phyloP scores from a whole-genome alignment of 2,888 invertebrate species.

The Metallyticus violacea region DNA sequence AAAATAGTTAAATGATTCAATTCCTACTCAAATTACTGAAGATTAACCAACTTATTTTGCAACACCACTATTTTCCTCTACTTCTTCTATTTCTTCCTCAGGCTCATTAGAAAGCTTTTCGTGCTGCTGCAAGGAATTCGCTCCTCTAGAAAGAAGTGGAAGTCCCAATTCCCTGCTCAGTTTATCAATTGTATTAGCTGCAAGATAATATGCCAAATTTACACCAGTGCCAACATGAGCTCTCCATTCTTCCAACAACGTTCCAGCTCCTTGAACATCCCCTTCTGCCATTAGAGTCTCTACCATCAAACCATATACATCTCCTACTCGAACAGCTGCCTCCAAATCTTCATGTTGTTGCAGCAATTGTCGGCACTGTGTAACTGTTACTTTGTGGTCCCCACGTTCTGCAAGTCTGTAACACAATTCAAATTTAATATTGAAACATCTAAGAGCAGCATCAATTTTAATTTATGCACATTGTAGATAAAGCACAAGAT shows the following conservation, averaged over 20 bases:
- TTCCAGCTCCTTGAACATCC: constrained; percentile 18
- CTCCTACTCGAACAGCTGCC: constrained; percentile 53
- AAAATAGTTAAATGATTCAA: too few relatives aligned
- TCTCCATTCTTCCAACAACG: constrained; percentile 17
- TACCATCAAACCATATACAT: constrained; percentile 57
- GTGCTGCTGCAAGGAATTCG: not conserved
- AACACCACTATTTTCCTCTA: not conserved
- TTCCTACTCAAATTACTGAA: too few relatives aligned
- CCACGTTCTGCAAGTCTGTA: constrained; percentile 54
- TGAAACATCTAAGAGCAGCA: too few relatives aligned
- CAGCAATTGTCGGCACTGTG: constrained; percentile 56
- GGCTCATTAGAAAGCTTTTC: not conserved
- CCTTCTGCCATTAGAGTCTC: constrained; percentile 44
- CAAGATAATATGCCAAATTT: constrained; percentile 20
- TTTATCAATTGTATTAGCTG: constrained; percentile 12
- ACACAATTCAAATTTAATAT: not conserved
- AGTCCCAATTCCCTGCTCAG: constrained; percentile 12
- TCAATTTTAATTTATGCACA: too few relatives aligned
- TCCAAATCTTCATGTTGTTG: constrained; percentile 45
- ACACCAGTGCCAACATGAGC: not conserved
- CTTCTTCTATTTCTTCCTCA: constrained; percentile 4
- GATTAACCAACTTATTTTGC: too few relatives aligned
- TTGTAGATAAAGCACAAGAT: too few relatives aligned
- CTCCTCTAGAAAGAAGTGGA: not conserved
- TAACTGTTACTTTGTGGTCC: constrained; percentile 57